Evolutionary conservation across 2,888 invertebrate genomes (phyloP), one percentile per base, ranked within the genome.

Genomic region (Melinaea menophilus): DNA sequence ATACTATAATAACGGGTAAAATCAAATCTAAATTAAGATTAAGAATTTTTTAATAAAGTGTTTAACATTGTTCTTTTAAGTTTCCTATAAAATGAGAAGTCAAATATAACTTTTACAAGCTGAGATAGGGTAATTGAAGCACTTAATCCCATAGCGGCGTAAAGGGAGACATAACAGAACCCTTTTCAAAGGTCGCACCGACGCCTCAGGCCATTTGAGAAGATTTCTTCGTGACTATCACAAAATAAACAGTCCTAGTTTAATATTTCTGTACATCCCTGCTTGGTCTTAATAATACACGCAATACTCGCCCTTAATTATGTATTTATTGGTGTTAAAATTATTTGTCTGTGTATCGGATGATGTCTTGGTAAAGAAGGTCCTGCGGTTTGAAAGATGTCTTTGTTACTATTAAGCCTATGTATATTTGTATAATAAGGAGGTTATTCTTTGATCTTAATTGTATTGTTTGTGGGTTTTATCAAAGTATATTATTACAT

Each of bases 191-290:
- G 64, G 55, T n/a, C 41, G 59, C 3, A 51, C 31, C 59, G 59
- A 33, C 58, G 58, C 61, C 58, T 58, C 41, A 13, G 58, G 64
- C 57, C 22, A 64, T 64, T 55, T 60, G 54, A 11, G 45, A 47
- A 61, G 58, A 60, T 64, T 51, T 61, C 47, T 48, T 34, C 60
- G 55, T 59, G 22, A 64, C 35, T 55, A 59, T 47, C n/a, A 22
- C 41, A 46, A 64, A 64, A 48, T 61, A 64, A 61, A 61, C 64
- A 58, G 55, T 34, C 35, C 41, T 56, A 60, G 56, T 51, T 61
- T 47, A 61, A 64, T 61, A 58, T 61, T 48, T 45, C 54, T 37
- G 47, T 64, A 60, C 59, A 57, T 2, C 41, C 45, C n/a, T 5
- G 12, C 13, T 51, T 13, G 48, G 7, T 51, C 31, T 51, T 51